Evolutionary conservation across 2,888 invertebrate species (phyloP), one percentile per base, ranked within the genome.

Genomic region (Helobdella robusta): DNA sequence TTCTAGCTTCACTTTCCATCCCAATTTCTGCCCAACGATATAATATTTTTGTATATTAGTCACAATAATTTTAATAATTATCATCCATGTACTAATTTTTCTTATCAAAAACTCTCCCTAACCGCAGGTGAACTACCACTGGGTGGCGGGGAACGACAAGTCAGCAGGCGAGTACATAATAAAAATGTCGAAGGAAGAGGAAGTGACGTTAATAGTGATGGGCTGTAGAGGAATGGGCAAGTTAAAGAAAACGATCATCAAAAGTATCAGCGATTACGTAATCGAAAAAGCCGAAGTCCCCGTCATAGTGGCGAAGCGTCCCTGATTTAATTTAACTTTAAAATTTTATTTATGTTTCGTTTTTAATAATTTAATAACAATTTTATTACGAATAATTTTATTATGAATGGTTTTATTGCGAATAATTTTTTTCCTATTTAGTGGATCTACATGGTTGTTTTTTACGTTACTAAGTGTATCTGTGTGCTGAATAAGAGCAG

Each of bases 181-280:
- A 5, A 35, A 46, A 23, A 62, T 61, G 25, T 44, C 69, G 2
- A 59, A 61, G 25, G 68, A 66, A n/a, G 63, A 66, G 34, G 28
- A 61, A 18, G 67, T 59, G 2, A 64, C 58, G 11, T 52, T 68
- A 56, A 61, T 69, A n/a, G 59, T 69, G 28, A 68, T 69, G 69
- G 69, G 69, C 15, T 66, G 68, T 5, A 34, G 69, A 20, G 68
- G 68, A 4, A 66, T 69, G 20, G 69, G 69, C 20, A 68, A 68
- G 59, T 65, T 69, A 61, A 68, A 65, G 64, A 68, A 67, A 23
- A 68, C 69, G 8, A 46, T 69, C n/a, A 58, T 68, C 5, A 68
- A 68, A 32, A 66, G 66, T 48, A 68, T 69, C 50, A 68, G 68
- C 46, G 69, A 69, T 46, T 62, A 66, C 28, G 66, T 69, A 20